Evolutionary conservation across 1,140 invertebrate species (phyloP).

Genomic region (Micrasema longulum): DNA sequence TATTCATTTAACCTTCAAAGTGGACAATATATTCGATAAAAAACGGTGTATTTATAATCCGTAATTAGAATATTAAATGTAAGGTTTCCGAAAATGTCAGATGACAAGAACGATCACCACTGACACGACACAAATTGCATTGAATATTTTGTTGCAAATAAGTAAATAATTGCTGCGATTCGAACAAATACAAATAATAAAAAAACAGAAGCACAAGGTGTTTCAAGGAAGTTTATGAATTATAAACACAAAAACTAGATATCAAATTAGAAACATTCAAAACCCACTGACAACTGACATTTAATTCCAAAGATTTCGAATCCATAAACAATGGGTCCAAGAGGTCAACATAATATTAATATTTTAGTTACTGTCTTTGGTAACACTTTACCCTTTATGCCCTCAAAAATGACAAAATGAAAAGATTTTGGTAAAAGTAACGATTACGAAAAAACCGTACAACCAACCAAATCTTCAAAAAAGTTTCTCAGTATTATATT

Average conservation of each 20-base stretch:
- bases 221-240: neutral
- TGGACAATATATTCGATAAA: neutral
- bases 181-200: neutral
- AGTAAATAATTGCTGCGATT: neutral
- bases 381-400: no score
- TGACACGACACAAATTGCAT: constrained; percentile 25
- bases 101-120: constrained; percentile 19
- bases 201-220: neutral
- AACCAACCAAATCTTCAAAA: no score
- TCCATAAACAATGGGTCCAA: no score
- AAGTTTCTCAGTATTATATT: no score
- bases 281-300: constrained; percentile 27
- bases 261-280: constrained; percentile 23
- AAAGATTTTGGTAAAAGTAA: no score
- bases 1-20: neutral
- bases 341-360: no score
- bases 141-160: neutral
- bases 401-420: no score
- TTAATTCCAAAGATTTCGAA: no score
- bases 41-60: neutral
- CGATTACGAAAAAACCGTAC: no score
- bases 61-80: constrained; percentile 1
- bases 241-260: constrained; percentile 19
- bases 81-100: constrained; percentile 36
- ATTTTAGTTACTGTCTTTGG: no score